Evolutionary conservation across 2,888 invertebrate genomes (phyloP).

Genomic region (Bombyx huttoni): DNA sequence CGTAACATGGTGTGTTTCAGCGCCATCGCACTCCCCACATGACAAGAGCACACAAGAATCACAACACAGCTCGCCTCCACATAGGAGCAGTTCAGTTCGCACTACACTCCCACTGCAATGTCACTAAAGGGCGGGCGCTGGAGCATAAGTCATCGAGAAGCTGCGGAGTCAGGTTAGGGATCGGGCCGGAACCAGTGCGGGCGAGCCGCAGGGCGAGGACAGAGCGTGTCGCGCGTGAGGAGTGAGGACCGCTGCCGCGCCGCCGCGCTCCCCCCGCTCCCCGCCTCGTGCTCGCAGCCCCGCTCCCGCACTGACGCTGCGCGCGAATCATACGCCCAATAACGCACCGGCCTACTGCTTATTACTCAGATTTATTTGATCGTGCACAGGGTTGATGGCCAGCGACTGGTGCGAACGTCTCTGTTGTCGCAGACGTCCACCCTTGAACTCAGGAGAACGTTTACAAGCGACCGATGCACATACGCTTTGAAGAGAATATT

Average conservation of each 20-base stretch:
- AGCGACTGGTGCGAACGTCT: constrained; percentile 28
- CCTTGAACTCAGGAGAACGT: constrained; percentile 1
- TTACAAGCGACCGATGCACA: not conserved
- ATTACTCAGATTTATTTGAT: constrained; percentile 64
- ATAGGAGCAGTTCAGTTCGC: constrained; percentile 37
- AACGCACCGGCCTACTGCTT: constrained; percentile 58
- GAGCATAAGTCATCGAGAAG: constrained; percentile 42
- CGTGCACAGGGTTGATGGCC: constrained; percentile 50
- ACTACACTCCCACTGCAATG: constrained; percentile 39
- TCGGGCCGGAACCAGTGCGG: constrained; percentile 28
- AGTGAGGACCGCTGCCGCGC: constrained; percentile 21
- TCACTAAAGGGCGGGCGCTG: constrained; percentile 33
- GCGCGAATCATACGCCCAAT: constrained; percentile 69
- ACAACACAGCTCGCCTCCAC: constrained; percentile 38
- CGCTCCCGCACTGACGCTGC: constrained; percentile 66
- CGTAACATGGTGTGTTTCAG: constrained; percentile 44
- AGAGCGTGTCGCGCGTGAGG: constrained; percentile 34
- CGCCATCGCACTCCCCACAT: constrained; percentile 56
- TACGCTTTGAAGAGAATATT: not conserved
- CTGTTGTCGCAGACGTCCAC: constrained; percentile 12
- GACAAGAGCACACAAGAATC: constrained; percentile 40
- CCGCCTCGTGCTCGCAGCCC: constrained; percentile 22
- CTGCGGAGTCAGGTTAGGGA: constrained; percentile 27
- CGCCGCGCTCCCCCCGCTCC: constrained; percentile 23
- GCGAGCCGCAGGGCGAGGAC: constrained; percentile 41